Percentiles rank a stretch among this genome's conserved stretches.
These are phyloP conservation scores for Pammene aurita DNA, from an alignment of 2,888 invertebrate species.

Conservation along the genomic window DNA sequence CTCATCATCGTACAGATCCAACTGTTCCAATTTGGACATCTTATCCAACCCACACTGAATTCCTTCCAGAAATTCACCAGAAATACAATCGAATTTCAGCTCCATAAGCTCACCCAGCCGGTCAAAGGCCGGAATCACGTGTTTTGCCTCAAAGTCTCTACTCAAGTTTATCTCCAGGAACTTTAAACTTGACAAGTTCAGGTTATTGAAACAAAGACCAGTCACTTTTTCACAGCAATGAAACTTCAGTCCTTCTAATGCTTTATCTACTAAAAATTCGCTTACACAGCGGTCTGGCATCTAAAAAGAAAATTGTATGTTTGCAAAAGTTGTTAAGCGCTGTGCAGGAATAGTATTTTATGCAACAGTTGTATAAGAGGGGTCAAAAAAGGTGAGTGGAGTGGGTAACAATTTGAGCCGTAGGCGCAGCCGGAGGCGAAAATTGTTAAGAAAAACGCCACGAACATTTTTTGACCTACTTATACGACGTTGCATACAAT, in stretches of 20 bases:
- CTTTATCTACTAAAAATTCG: neutral
- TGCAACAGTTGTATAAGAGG: too few species aligned
- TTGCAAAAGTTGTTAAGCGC: neutral
- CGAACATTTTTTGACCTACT: too few species aligned
- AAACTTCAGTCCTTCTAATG: neutral
- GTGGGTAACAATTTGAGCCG: too few species aligned
- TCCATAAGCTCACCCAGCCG: neutral
- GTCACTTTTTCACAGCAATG: neutral
- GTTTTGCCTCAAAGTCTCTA: neutral
- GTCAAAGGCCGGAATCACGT: neutral
- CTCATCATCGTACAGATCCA: neutral
- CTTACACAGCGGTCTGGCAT: neutral
- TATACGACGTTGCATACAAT: too few species aligned
- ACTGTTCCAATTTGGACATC: conserved; percentile 6
- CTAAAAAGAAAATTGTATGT: neutral
- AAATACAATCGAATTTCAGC: neutral
- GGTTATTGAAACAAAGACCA: neutral
- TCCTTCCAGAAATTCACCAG: neutral
- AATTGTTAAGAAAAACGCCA: too few species aligned
- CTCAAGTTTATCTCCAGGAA: neutral
- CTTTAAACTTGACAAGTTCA: conserved; percentile 3
- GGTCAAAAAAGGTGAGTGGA: too few species aligned
- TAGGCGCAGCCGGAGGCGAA: too few species aligned
- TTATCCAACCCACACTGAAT: conserved; percentile 1
- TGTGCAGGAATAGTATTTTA: too few species aligned